A percentile compares a stretch with the other conserved stretches of the same genome.
Evolutionary conservation across 2,113 vertebrate species (phyloP).

Genomic region (Trogon melanurus): DNA sequence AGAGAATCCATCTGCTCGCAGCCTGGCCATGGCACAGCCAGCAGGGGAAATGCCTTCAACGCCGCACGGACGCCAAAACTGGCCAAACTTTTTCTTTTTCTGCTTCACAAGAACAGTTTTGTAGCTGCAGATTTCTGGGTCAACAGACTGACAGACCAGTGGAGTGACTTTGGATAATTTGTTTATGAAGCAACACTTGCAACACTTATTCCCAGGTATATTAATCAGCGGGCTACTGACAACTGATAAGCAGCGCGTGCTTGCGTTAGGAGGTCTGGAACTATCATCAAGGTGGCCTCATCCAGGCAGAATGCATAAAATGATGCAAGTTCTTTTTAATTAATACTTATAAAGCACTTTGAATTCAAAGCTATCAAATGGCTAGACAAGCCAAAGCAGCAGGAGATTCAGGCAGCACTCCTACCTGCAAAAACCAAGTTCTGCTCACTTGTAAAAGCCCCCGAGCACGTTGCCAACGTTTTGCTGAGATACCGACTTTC

Average conservation of each 20-base stretch:
- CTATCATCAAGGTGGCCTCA: neutral
- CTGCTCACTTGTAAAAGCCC: neutral
- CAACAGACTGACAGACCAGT: conserved; percentile 30
- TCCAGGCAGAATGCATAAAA: neutral
- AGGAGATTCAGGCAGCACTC: neutral
- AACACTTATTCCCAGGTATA: conserved; percentile 17
- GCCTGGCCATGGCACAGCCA: neutral
- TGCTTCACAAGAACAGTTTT: neutral
- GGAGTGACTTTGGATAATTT: conserved; percentile 24
- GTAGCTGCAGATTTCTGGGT: neutral
- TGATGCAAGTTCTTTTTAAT: neutral
- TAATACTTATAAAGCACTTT: neutral
- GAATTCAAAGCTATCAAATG: neutral
- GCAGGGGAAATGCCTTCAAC: neutral
- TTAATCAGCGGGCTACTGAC: conserved; percentile 2
- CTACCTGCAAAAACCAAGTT: neutral
- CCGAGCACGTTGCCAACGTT: neutral
- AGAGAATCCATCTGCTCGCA: neutral
- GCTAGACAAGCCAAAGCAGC: neutral
- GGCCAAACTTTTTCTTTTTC: neutral
- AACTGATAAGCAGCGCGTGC: neutral
- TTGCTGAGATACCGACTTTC: neutral
- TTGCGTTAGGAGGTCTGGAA: neutral
- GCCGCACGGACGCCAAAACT: accelerated
- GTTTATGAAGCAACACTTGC: conserved; percentile 16